Percentiles rank a stretch among this genome's conserved stretches.
phyloP scores from a whole-genome alignment of 2,113 vertebrate genomes.

The Oncorhynchus tshawytscha region DNA sequence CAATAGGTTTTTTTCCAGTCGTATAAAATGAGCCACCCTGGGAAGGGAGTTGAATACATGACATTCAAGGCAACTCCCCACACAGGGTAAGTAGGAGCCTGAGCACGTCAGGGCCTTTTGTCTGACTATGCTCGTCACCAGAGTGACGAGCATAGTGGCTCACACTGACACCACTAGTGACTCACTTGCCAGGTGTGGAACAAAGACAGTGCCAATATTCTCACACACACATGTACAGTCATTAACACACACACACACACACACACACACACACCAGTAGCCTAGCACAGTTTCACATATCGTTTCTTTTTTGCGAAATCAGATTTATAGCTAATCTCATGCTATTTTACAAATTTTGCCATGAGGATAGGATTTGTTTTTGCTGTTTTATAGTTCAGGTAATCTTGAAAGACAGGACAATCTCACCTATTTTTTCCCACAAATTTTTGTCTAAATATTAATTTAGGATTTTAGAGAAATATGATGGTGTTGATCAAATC shows the following conservation, averaged over 20 bases:
- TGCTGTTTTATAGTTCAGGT: too few species aligned
- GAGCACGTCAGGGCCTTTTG: conserved; percentile 64
- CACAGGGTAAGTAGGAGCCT: conserved; percentile 47
- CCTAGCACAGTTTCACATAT: too few species aligned
- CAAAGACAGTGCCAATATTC: conserved; percentile 36
- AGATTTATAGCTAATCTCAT: too few species aligned
- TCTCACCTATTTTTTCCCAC: too few species aligned
- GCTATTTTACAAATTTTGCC: too few species aligned
- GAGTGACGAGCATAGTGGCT: conserved; percentile 43
- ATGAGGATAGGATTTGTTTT: too few species aligned
- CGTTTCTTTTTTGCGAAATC: too few species aligned
- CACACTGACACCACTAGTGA: conserved; percentile 53
- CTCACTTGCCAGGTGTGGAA: conserved; percentile 60
- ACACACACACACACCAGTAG: conserved; percentile 10
- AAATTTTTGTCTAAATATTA: too few species aligned
- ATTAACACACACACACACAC: not conserved
- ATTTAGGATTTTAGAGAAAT: too few species aligned
- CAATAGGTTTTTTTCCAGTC: conserved; percentile 25
- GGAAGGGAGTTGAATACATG: conserved; percentile 46
- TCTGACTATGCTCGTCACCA: conserved; percentile 31
- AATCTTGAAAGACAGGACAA: too few species aligned
- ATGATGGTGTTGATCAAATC: too few species aligned
- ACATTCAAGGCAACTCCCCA: conserved; percentile 44
- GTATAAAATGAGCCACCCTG: conserved; percentile 48
- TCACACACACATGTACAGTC: conserved; percentile 1